Evolutionary conservation across 2,888 invertebrate genomes (phyloP).

Genomic region (Zele albiditarsus): DNA sequence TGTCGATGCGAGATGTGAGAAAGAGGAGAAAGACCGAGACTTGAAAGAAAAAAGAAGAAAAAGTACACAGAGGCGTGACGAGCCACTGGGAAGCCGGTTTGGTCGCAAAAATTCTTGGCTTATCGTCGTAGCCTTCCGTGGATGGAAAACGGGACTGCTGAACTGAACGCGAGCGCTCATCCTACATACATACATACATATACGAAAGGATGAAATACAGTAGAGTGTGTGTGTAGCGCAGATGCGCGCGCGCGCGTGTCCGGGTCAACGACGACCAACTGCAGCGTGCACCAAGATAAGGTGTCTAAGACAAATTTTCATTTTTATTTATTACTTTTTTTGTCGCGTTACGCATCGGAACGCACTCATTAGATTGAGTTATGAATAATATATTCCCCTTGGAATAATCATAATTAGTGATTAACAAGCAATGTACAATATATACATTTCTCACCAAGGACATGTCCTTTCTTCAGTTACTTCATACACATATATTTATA

Average conservation of each 20-base stretch:
- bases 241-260: conserved; percentile 38
- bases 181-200: not conserved
- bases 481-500: not conserved
- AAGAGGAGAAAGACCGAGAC: not conserved
- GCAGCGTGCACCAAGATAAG: not conserved
- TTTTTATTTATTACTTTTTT: conserved; percentile 14
- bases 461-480: not conserved
- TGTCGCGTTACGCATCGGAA: conserved; percentile 12
- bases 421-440: not conserved
- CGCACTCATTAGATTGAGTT: not conserved
- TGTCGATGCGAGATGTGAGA: conserved; percentile 32
- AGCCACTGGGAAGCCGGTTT: conserved; percentile 41
- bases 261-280: conserved; percentile 28
- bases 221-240: conserved; percentile 2
- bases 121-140: conserved; percentile 39
- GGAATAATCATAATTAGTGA: not conserved
- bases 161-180: not conserved
- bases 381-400: not conserved
- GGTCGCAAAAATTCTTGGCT: conserved; percentile 41
- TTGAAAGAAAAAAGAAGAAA: not conserved
- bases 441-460: not conserved
- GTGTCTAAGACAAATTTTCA: conserved; percentile 36
- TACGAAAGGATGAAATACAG: not conserved
- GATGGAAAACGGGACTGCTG: conserved; percentile 40
- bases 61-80: conserved; percentile 40